A percentile compares a stretch with the other conserved stretches of the same genome.
These are phyloP conservation scores for Andrena marginata DNA, from an alignment of 2,888 invertebrate genomes.

Conservation along the genomic window DNA sequence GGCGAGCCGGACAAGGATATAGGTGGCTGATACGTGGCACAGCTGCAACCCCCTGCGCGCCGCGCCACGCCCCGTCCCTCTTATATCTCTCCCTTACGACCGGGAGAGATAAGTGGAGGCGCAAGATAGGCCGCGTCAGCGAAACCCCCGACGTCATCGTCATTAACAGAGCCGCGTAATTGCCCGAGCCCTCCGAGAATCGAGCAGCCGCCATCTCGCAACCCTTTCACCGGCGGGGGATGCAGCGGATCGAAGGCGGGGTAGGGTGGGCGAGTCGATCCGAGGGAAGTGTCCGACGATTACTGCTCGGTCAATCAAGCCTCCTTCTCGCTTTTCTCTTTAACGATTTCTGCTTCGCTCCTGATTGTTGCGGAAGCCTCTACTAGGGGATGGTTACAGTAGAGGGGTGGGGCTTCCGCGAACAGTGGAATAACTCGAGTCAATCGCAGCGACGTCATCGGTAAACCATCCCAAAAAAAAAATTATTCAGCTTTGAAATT, in stretches of 20 bases:
- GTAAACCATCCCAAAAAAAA: background rate
- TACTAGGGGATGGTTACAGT: no score
- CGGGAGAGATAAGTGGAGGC: slow-evolving; percentile 51
- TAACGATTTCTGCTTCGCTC: background rate
- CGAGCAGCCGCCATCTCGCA: slow-evolving; percentile 64
- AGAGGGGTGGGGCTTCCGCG: no score
- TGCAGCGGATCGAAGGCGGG: background rate
- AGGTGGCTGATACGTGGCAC: slow-evolving; percentile 69
- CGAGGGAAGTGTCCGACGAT: slow-evolving; percentile 1
- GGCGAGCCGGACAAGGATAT: slow-evolving; percentile 67
- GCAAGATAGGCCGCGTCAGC: slow-evolving; percentile 61
- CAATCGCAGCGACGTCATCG: background rate
- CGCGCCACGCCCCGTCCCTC: slow-evolving; percentile 63
- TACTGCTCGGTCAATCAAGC: slow-evolving; percentile 1
- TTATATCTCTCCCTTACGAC: slow-evolving; percentile 51
- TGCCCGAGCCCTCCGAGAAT: slow-evolving; percentile 72
- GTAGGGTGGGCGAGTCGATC: slow-evolving; percentile 21
- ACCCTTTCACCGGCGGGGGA: slow-evolving; percentile 54
- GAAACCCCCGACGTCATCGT: slow-evolving; percentile 62
- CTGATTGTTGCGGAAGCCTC: background rate
- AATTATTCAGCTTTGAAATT: background rate
- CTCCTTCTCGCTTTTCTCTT: background rate
- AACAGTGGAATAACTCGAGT: no score
- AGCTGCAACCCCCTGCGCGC: slow-evolving; percentile 58
- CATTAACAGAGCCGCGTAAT: slow-evolving; percentile 76